Base-by-base conservation (phyloP, 2,888 invertebrate species). In the Caenorhabditis doughertyi region DNA sequence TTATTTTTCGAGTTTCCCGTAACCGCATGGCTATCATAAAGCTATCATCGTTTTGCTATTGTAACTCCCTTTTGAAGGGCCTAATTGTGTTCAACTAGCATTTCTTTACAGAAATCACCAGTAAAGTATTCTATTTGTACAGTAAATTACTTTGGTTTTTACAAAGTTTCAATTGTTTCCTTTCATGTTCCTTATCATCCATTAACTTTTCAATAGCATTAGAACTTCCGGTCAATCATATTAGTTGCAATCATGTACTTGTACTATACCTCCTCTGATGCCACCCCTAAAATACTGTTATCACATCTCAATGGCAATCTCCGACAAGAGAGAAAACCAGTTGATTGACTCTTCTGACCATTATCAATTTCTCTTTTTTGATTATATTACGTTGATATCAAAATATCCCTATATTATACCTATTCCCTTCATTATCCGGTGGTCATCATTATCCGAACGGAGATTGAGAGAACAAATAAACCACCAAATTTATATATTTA, bases 241-340 rank as follows among this genome's bases (percentile, higher is more conserved):
- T 3, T 32, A 47, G 47, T n/a, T 16, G 11, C 47, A 47, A 47
- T 18, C 8, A 16, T 29, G 32, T 58, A 16, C 23, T 58, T 39
- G 35, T 58, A 39, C 23, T 58, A 4, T 58, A 11, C 47, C 47
- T 18, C 60, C n/a, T 23, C 42, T 25, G 21, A 42, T 56, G 42
- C 35, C 71, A 47, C 56, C 47, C 39, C 39, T 39, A 39, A n/a
- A 44, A 67, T 35, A 27, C 32, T 51, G 35, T 67, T 55, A 64
- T 23, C 47, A 29, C 55, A 68, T 68, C 68, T 71, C 32, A 71
- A 71, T 60, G 55, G 58, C 58, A 71, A 71, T 71, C 71, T 71
- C 71, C 71, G 71, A 32, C 32, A n/a, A 16, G 9, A n/a, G 29
- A 55, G 49, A n/a, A 53, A 71, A 71, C 71, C 71, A 71, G 71